Base-by-base conservation (phyloP, 2,113 vertebrate genomes). In the Grammomys surdaster region DNA sequence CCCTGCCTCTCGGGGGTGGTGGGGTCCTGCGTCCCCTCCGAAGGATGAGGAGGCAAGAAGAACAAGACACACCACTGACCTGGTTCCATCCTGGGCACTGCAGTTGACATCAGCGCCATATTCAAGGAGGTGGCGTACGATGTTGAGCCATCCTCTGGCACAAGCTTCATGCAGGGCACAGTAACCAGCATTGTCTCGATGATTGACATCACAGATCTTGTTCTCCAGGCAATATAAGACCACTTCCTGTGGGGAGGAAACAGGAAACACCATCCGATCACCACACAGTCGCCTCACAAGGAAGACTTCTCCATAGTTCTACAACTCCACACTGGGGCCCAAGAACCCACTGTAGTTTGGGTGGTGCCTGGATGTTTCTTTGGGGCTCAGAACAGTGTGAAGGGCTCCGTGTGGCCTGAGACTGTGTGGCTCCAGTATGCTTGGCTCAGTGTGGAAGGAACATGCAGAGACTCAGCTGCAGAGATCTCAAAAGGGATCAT, bases 51-150 rank as follows among this genome's bases (percentile, higher is more conserved):
- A 17, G 2, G 12, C 56, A 43, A 36, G 13, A 9, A 82, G 65
- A 63, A 46, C 31, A 65, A 56, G 73, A 48, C 24, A 58, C 1
- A 22, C 46, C 70, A 97, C 97, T 93, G 54, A 99, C 99, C 99
- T 99, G 97, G 99, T 99, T 96, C 99, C 99, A 77, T 99, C 99
- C 98, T 99, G 99, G 9, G 99, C 99, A 12, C 99, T 99, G 99
- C 99, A 99, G 99, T 99, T 99, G 77, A 99, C 99, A 24, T 99
- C 99, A 0, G 99, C 99, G 17, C 99, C 99, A 11, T 99, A 99
- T 96, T 99, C 99, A 0, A 99, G 99, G 96, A 99, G 99, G 97
- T 99, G 99, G 72, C 99, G 98, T 56, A 99, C 99, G 58, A 99
- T 99, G 92, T 98, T 99, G 96, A 99, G 98, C 99, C 99, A 99